Conservation (phyloP, 2,888 invertebrate species). For the Tromatobia lineatoria region DNA sequence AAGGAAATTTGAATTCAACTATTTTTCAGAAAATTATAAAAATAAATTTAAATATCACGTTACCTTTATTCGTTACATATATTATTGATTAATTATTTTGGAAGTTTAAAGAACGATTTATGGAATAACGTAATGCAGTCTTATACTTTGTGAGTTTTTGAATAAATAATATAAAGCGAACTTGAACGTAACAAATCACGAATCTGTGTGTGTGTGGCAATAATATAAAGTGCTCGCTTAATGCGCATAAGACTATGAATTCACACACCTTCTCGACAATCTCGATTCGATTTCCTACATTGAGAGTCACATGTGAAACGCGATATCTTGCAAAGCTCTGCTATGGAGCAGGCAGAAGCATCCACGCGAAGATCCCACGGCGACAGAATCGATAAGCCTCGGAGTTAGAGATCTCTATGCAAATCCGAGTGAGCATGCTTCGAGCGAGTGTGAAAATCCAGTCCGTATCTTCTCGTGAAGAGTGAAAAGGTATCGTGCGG, state of each 20-base stretch:
- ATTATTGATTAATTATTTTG: no score
- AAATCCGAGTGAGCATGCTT: conserved; percentile 26
- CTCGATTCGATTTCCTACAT: not conserved
- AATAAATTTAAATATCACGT: no score
- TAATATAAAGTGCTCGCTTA: not conserved
- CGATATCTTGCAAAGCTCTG: not conserved
- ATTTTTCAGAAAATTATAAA: no score
- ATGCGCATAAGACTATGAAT: not conserved
- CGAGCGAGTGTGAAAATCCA: conserved; percentile 39
- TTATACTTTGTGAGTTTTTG: no score
- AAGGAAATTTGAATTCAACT: no score
- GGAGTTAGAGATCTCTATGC: conserved; percentile 36
- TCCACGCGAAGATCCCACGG: conserved; percentile 16
- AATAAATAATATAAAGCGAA: no score
- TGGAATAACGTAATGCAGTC: no score
- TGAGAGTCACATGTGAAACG: conserved; percentile 9
- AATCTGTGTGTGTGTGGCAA: not conserved
- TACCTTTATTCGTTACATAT: no score
- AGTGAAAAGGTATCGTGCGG: conserved; percentile 21
- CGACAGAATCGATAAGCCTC: conserved; percentile 38
- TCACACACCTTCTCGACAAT: not conserved
- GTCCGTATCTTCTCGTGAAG: conserved; percentile 42
- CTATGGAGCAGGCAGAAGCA: conserved; percentile 5
- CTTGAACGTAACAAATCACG: no score
- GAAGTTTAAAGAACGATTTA: no score